Conservation (phyloP, 2,797 vertebrate genomes). For the Oophaga sylvatica region DNA sequence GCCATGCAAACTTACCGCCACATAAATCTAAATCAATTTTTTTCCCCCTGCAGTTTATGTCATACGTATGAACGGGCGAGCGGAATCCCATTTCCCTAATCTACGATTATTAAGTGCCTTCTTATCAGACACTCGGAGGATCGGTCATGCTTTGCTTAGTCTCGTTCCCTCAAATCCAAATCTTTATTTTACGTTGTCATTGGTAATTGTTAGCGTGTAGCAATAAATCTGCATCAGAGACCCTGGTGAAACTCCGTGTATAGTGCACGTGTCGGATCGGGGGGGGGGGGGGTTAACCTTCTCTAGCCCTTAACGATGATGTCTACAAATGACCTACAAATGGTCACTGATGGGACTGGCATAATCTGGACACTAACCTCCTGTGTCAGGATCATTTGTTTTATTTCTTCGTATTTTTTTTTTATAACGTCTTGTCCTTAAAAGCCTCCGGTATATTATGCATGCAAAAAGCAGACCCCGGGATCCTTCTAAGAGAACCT, state of each 20-base stretch:
- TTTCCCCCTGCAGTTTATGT: slow-evolving; percentile 2
- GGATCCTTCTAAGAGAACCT: background rate
- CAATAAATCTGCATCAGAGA: background rate
- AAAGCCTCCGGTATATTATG: slow-evolving; percentile 18
- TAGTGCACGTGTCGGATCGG: background rate
- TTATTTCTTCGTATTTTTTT: background rate
- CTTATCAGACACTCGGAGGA: background rate
- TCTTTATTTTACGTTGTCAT: slow-evolving; percentile 33
- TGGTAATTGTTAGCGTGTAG: slow-evolving; percentile 54
- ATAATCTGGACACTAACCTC: background rate
- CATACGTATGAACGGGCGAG: slow-evolving; percentile 4
- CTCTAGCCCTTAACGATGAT: background rate
- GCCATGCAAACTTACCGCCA: background rate
- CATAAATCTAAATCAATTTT: slow-evolving; percentile 47
- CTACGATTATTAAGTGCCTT: slow-evolving; percentile 34
- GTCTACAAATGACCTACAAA: background rate
- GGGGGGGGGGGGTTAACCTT: background rate
- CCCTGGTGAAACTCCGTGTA: background rate
- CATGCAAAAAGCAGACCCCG: background rate
- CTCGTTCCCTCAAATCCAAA: slow-evolving; percentile 1
- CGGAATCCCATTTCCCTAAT: slow-evolving; percentile 32
- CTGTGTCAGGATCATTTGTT: background rate
- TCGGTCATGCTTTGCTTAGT: slow-evolving; percentile 20
- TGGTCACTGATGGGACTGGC: background rate
- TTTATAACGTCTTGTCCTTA: background rate